Conservation (phyloP, 2,113 vertebrate genomes). For the Lota lota region DNA sequence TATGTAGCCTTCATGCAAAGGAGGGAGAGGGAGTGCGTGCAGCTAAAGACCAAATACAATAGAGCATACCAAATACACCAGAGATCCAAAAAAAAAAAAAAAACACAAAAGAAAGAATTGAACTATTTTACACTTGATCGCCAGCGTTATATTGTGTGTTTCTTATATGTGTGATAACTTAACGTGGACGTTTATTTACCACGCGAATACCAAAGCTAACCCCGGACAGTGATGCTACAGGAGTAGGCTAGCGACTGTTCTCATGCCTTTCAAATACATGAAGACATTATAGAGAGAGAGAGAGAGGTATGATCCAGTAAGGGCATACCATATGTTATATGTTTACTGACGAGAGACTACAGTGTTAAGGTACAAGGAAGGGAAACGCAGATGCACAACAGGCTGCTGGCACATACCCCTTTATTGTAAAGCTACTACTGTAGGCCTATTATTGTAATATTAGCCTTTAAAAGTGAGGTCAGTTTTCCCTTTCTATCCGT, state of each 20-base stretch:
- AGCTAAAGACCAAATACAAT: constrained; percentile 70
- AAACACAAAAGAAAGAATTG: constrained; percentile 57
- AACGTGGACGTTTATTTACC: not conserved
- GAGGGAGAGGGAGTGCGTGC: constrained; percentile 53
- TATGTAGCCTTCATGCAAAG: constrained; percentile 53
- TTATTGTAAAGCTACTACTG: constrained; percentile 27
- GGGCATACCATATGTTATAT: constrained; percentile 42
- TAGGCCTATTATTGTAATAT: constrained; percentile 47
- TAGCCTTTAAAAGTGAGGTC: constrained; percentile 33
- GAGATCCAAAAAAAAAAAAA: constrained; percentile 27
- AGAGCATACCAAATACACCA: constrained; percentile 60
- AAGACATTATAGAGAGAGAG: constrained; percentile 31
- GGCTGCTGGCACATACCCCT: constrained; percentile 30
- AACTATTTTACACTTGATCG: constrained; percentile 40
- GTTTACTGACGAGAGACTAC: constrained; percentile 60
- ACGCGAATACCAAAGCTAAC: constrained; percentile 69
- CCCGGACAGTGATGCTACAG: constrained; percentile 49
- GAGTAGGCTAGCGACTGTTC: constrained; percentile 64
- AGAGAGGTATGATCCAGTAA: constrained; percentile 27
- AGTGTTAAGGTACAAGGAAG: constrained; percentile 30
- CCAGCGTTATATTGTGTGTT: not conserved
- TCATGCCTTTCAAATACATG: constrained; percentile 55
- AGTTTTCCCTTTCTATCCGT: constrained; percentile 58
- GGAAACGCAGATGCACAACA: constrained; percentile 29
- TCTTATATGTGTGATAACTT: constrained; percentile 26